These are phyloP conservation scores for Seira musarum DNA, from an alignment of 2,888 invertebrate genomes.

Conservation along the genomic window DNA sequence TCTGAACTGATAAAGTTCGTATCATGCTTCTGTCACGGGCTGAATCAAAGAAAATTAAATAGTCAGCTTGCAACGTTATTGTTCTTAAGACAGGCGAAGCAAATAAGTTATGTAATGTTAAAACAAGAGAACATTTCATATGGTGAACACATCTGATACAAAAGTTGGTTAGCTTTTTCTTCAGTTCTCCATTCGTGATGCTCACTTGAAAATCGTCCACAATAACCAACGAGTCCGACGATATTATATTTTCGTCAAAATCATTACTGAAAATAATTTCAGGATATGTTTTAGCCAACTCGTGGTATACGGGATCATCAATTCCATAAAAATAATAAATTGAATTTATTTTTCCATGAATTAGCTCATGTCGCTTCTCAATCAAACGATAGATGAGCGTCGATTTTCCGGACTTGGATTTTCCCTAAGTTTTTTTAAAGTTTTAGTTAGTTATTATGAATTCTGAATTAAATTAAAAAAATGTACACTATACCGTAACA, in stretches of 20 bases:
- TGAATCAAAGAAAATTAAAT: slow-evolving; percentile 22
- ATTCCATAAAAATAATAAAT: slow-evolving; percentile 32
- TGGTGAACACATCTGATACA: slow-evolving; percentile 10
- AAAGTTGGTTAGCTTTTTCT: slow-evolving; percentile 22
- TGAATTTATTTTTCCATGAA: slow-evolving; percentile 19
- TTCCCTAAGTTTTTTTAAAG: slow-evolving; percentile 1
- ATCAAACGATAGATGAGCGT: background rate
- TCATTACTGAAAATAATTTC: slow-evolving; percentile 24
- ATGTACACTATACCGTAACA: slow-evolving; percentile 4
- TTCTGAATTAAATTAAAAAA: background rate
- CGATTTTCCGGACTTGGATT: background rate
- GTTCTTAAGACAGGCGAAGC: slow-evolving; percentile 1
- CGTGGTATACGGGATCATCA: slow-evolving; percentile 16
- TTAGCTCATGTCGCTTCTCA: slow-evolving; percentile 13
- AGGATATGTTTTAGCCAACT: slow-evolving; percentile 19
- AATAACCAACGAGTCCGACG: slow-evolving; percentile 4
- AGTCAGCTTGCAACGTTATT: slow-evolving; percentile 16
- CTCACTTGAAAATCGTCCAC: slow-evolving; percentile 22
- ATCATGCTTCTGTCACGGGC: background rate
- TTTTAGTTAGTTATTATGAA: no score
- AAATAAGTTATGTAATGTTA: slow-evolving; percentile 26
- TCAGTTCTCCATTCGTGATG: background rate
- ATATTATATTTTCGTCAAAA: slow-evolving; percentile 20
- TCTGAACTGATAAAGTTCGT: background rate
- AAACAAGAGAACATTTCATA: background rate